Evolutionary conservation across 2,797 vertebrate genomes (phyloP).

Genomic region (Philypnodon macrostomus): DNA sequence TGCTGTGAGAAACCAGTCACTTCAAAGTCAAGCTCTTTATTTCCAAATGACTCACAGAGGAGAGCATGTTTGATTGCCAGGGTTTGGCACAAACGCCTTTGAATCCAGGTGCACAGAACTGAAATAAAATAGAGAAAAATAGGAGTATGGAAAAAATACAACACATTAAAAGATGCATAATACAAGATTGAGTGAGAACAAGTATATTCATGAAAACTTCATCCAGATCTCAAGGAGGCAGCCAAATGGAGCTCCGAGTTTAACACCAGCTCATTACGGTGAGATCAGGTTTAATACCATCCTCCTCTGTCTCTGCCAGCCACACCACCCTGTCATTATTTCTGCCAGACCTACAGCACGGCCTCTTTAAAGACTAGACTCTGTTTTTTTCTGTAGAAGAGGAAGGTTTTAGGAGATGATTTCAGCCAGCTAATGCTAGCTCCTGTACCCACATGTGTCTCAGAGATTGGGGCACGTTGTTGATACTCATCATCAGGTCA

Average conservation of each 20-base stretch:
- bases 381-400: slow-evolving; percentile 52
- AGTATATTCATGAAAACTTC: too few relatives aligned
- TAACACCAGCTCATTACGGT: slow-evolving; percentile 51
- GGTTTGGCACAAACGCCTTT: background rate
- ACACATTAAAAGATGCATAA: too few relatives aligned
- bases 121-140: too few relatives aligned
- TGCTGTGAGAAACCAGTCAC: slow-evolving; percentile 6
- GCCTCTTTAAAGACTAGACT: slow-evolving; percentile 41
- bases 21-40: background rate
- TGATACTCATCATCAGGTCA: slow-evolving; percentile 51
- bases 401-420: slow-evolving; percentile 46
- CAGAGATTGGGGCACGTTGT: slow-evolving; percentile 72
- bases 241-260: slow-evolving; percentile 26
- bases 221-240: too few relatives aligned
- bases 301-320: slow-evolving; percentile 35
- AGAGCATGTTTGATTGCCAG: background rate
- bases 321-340: slow-evolving; percentile 54
- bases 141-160: slow-evolving; percentile 15
- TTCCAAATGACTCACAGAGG: background rate
- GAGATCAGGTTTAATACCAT: slow-evolving; percentile 40
- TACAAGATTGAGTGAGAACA: too few relatives aligned
- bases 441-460: slow-evolving; percentile 74
- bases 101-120: background rate
- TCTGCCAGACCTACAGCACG: slow-evolving; percentile 50
- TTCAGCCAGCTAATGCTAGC: slow-evolving; percentile 33